phyloP scores from a whole-genome alignment of 2,113 vertebrate genomes.

The Phalacrocorax brasilianus region DNA sequence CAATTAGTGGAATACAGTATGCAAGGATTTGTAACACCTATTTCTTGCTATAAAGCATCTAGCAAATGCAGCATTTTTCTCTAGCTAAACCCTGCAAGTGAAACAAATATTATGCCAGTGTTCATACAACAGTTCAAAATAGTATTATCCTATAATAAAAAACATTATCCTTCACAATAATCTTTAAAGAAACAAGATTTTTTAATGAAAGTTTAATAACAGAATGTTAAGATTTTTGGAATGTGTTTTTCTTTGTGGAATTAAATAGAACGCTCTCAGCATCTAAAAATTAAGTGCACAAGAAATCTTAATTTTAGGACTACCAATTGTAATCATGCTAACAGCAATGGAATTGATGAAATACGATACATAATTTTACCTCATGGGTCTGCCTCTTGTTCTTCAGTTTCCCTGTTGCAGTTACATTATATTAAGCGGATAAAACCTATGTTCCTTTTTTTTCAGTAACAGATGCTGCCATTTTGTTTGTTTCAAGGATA shows the following conservation, averaged over 20 bases:
- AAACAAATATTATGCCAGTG: not conserved
- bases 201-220: not conserved
- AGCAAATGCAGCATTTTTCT: slow-evolving; percentile 22
- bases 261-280: not conserved
- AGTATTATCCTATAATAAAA: not conserved
- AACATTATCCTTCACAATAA: not conserved
- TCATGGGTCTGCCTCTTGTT: not conserved
- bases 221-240: not conserved
- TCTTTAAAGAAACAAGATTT: slow-evolving; percentile 32
- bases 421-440: not conserved
- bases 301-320: not conserved
- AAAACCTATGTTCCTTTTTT: not conserved
- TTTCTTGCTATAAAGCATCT: slow-evolving; percentile 15
- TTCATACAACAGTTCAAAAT: not conserved
- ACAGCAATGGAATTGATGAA: not conserved
- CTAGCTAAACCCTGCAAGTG: slow-evolving; percentile 8
- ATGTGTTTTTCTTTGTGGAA: not conserved
- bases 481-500: not conserved
- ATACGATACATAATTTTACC: not conserved
- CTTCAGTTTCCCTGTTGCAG: not conserved
- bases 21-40: slow-evolving; percentile 33
- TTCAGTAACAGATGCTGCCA: not conserved
- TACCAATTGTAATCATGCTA: not conserved
- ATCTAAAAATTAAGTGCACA: not conserved
- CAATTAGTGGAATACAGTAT: slow-evolving; percentile 44